Conservation (phyloP, 2,113 vertebrate species). For the crab-eating macaque (Macaca fascicularis) region T2T-MFA8v1.1 NC_088386.1:48600501-48601000, state of each 20-base stretch:
- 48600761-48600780: neutral
- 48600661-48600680: neutral
- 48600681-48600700: conserved; percentile 23
- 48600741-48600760: neutral
- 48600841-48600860: neutral
- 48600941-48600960: neutral
- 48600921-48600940: neutral
- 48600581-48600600: neutral
- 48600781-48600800: conserved; percentile 35
- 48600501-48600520: conserved; percentile 23
- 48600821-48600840: neutral
- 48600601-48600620: neutral
- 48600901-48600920: neutral
- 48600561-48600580: conserved; percentile 47
- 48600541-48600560: conserved; percentile 40
- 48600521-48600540: neutral
- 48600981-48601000: conserved; percentile 7
- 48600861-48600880: neutral
- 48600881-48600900: neutral
- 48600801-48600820: neutral
- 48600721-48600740: neutral
- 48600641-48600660: conserved; percentile 35
- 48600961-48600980: neutral
- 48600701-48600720: neutral
- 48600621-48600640: conserved; percentile 14